Percentiles rank a stretch among this genome's conserved stretches.
Evolutionary conservation across 2,888 invertebrate genomes (phyloP).

Genomic region (Lasius fuliginosus): DNA sequence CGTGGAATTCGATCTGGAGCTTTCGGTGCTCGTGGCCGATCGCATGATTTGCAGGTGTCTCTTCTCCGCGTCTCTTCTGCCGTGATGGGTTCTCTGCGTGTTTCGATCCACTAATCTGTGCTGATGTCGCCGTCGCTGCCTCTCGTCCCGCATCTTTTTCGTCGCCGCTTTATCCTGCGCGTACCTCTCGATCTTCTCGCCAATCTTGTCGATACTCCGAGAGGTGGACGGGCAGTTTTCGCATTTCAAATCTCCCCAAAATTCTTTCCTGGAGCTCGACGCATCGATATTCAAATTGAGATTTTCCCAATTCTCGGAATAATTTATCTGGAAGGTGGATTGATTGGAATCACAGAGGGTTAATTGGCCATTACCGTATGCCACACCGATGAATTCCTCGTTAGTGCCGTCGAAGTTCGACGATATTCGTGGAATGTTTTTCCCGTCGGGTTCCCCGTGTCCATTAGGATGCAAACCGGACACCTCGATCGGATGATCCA

Average conservation of each 20-base stretch:
- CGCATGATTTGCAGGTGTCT: conserved; percentile 59
- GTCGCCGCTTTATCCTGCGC: conserved; percentile 76
- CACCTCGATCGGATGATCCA: conserved; percentile 76
- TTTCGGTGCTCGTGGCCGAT: conserved; percentile 80
- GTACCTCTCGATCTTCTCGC: conserved; percentile 79
- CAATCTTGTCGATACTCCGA: conserved; percentile 79
- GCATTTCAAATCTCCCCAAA: conserved; percentile 84
- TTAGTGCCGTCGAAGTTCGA: conserved; percentile 83
- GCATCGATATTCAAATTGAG: conserved; percentile 83
- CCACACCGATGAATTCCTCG: conserved; percentile 84
- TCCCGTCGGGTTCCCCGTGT: conserved; percentile 68
- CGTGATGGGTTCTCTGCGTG: conserved; percentile 66
- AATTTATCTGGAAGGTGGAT: conserved; percentile 83
- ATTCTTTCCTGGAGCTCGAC: conserved; percentile 81
- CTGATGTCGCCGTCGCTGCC: conserved; percentile 77
- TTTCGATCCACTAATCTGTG: conserved; percentile 79
- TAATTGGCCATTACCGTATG: conserved; percentile 84
- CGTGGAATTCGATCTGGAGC: conserved; percentile 84
- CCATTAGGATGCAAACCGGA: conserved; percentile 62
- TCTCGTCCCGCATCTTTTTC: conserved; percentile 77
- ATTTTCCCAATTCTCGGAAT: conserved; percentile 85
- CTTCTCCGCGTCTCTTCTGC: conserved; percentile 48
- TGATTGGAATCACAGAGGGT: conserved; percentile 84
- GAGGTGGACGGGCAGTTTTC: conserved; percentile 82
- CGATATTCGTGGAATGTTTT: conserved; percentile 80